Conservation (phyloP, 2,888 invertebrate species). For the Drosophila hamatofila region DNA sequence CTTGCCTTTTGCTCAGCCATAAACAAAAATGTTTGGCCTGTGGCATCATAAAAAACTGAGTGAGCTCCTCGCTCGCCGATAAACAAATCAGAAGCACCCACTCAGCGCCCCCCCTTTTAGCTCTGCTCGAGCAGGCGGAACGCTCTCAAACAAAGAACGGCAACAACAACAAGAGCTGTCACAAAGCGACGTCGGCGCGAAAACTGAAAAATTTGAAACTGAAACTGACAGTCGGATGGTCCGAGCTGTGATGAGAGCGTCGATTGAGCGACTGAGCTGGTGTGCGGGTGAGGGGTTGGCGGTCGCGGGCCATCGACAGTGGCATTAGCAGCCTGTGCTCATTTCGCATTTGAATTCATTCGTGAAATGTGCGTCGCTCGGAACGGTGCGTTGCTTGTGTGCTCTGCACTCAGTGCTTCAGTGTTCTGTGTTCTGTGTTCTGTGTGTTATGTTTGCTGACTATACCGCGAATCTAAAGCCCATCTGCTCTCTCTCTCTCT, state of each 20-base stretch:
- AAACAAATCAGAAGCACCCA: slow-evolving; percentile 65
- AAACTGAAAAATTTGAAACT: slow-evolving; percentile 33
- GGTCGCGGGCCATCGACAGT: slow-evolving; percentile 12
- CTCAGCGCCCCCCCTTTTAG: slow-evolving; percentile 2
- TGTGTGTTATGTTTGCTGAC: slow-evolving; percentile 50
- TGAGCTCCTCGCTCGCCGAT: slow-evolving; percentile 44
- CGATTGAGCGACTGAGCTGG: not conserved
- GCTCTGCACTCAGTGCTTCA: slow-evolving; percentile 1
- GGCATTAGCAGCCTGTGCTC: slow-evolving; percentile 58
- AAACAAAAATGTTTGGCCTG: slow-evolving; percentile 59
- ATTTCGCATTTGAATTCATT: slow-evolving; percentile 79
- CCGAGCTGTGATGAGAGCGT: slow-evolving; percentile 11
- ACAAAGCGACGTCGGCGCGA: slow-evolving; percentile 49
- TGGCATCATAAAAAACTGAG: slow-evolving; percentile 24
- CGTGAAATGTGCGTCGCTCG: slow-evolving; percentile 78
- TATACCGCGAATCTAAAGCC: slow-evolving; percentile 8
- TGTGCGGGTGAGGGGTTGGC: not conserved
- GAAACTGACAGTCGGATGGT: slow-evolving; percentile 47
- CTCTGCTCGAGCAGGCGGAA: not conserved
- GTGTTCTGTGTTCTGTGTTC: slow-evolving; percentile 16
- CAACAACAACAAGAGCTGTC: slow-evolving; percentile 28
- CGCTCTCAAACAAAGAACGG: slow-evolving; percentile 7
- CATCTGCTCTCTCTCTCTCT: not conserved
- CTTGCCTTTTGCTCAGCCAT: slow-evolving; percentile 53
- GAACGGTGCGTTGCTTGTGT: slow-evolving; percentile 56